Base-by-base conservation (phyloP, 2,113 vertebrate genomes). In the Salminus brasiliensis region DNA sequence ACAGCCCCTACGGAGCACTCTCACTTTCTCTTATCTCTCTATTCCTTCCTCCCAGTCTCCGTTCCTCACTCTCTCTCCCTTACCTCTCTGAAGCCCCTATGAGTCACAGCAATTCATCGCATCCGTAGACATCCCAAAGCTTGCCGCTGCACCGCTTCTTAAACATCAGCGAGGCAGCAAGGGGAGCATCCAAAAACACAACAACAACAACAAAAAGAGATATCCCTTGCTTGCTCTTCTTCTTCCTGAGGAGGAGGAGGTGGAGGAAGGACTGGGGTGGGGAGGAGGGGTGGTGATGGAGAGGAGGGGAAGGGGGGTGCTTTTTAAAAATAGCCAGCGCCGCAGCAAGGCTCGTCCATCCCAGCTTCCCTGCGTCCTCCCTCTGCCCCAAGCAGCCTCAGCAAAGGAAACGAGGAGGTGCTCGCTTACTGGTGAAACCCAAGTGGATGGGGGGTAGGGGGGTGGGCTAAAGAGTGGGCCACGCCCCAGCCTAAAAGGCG, bases 261-360 rank as follows among this genome's bases (percentile, higher is more conserved):
- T 27, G 43, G 63, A 47, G 53, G 32, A 57, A 47, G 63, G 16
- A n/a, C n/a, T n/a, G n/a, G 52, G 79, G 60, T 55, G 66, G 39
- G 63, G 72, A 25, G 69, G 15, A 39, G 49, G 66, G n/a, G 27
- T 1, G 23, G 49, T n/a, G 32, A 47, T 23, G 73, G 59, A 59
- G 52, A 32, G 57, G 60, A 43, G 23, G 39, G 15, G 23, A 29
- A 52, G 1, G 80, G 74, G 69, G 69, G 76, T 27, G 53, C 43
- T 68, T 65, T 89, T 92, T 92, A 91, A 92, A 93, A 93, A 93
- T 90, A 94, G 90, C 89, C 88, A 57, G 76, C 63, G 72, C 72
- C 75, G 83, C 83, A 85, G 81, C 45, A 72, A 85, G 84, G 85
- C 86, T 91, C 84, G 86, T 87, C 82, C 87, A 88, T 86, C 86